Evolutionary conservation across 2,113 vertebrate species (phyloP).

Genomic region (Maccullochella peelii): DNA sequence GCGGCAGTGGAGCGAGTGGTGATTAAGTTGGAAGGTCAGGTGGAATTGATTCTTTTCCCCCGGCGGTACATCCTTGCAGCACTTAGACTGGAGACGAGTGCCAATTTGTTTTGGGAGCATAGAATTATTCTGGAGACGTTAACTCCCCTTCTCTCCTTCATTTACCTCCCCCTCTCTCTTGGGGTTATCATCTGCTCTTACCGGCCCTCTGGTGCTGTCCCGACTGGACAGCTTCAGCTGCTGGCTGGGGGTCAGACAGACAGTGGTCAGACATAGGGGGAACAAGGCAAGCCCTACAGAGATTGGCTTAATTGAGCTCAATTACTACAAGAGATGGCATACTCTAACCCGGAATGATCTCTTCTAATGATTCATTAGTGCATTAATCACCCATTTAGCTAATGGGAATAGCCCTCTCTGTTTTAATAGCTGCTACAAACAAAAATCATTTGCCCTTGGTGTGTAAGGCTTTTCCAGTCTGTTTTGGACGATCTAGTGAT

Average conservation of each 20-base stretch:
- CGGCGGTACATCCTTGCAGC: constrained; percentile 63
- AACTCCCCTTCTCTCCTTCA: constrained; percentile 18
- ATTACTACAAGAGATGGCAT: constrained; percentile 69
- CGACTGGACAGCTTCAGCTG: constrained; percentile 16
- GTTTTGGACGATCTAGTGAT: constrained; percentile 19
- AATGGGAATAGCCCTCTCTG: constrained; percentile 45
- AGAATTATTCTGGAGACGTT: constrained; percentile 65
- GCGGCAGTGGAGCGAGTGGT: constrained; percentile 65
- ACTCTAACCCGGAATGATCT: constrained; percentile 58
- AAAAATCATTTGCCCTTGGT: constrained; percentile 53
- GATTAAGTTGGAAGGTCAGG: constrained; percentile 86
- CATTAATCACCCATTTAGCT: constrained; percentile 75
- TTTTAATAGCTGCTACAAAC: constrained; percentile 58
- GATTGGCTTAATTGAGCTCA: constrained; percentile 71
- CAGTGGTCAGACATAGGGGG: constrained; percentile 32
- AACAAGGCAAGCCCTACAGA: constrained; percentile 54
- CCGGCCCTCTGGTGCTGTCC: constrained; percentile 27
- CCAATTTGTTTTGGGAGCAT: constrained; percentile 76
- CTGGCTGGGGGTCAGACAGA: constrained; percentile 49
- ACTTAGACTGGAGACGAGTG: constrained; percentile 63
- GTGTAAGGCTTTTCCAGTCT: constrained; percentile 22
- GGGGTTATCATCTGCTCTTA: constrained; percentile 29
- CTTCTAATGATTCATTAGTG: constrained; percentile 74
- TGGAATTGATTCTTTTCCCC: constrained; percentile 84
- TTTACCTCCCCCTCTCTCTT: constrained; percentile 14